Percentiles rank a stretch among this genome's conserved stretches.
These are phyloP conservation scores for Theodoxus fluviatilis DNA, from an alignment of 2,888 invertebrate genomes.

Conservation along the genomic window DNA sequence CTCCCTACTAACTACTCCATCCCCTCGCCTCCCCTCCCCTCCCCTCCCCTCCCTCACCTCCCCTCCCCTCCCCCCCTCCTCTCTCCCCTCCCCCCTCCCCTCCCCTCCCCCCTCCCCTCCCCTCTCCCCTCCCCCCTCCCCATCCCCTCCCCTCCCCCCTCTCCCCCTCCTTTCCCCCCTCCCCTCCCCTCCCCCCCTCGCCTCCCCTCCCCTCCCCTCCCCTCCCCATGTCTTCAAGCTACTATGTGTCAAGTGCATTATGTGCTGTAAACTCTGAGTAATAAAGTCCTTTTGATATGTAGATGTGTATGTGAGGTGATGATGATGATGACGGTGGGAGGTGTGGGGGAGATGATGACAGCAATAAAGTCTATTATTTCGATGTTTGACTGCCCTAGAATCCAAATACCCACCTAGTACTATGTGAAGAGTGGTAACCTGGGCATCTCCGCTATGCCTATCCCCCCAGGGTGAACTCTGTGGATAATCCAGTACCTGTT, in stretches of 20 bases:
- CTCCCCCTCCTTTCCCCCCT: conserved; percentile 20
- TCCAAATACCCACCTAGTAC: no score
- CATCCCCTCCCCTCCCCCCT: background rate
- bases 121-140: background rate
- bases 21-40: conserved; percentile 22
- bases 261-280: conserved; percentile 15
- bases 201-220: background rate
- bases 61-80: background rate
- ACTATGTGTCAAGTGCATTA: background rate
- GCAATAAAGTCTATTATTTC: no score
- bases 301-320: conserved; percentile 18
- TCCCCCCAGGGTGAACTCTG: no score
- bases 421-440: no score
- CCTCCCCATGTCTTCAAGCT: background rate
- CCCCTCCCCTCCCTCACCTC: background rate
- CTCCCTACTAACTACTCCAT: background rate
- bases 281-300: no score
- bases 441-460: no score
- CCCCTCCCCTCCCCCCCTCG: conserved; percentile 24
- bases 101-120: background rate
- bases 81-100: background rate
- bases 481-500: no score
- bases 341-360: no score
- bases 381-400: no score
- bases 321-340: no score